phyloP scores from a whole-genome alignment of 2,113 vertebrate genomes.

The Corythaixoides concolor region DNA sequence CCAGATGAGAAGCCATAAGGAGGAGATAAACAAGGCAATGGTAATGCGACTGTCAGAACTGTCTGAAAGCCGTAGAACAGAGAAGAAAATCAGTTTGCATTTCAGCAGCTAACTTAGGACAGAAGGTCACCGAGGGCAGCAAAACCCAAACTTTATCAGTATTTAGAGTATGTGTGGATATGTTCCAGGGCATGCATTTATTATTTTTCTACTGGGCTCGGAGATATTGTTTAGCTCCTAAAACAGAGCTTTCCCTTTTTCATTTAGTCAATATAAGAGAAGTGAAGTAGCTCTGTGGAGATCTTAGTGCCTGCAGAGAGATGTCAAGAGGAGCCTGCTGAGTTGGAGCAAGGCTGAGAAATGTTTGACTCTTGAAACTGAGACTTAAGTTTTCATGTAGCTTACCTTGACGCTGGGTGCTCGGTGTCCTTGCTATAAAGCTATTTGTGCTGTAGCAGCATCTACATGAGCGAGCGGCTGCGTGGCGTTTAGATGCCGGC shows the following conservation, averaged over 20 bases:
- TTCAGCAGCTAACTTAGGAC: background rate
- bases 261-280: background rate
- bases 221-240: background rate
- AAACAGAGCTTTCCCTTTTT: background rate
- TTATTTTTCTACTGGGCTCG: background rate
- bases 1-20: background rate
- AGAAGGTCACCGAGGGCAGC: background rate
- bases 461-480: too few relatives aligned
- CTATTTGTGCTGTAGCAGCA: background rate
- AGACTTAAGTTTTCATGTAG: background rate
- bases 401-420: background rate
- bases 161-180: background rate
- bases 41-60: background rate
- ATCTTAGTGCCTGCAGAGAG: background rate
- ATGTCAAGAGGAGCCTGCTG: background rate
- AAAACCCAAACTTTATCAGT: background rate
- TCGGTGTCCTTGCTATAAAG: background rate
- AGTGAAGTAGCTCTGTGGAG: background rate
- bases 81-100: background rate
- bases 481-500: too few relatives aligned
- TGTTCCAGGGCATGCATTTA: background rate
- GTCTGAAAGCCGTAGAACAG: background rate
- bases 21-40: background rate
- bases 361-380: background rate
- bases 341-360: background rate